Percentiles rank a stretch among this genome's conserved stretches.
phyloP scores from a whole-genome alignment of 2,113 vertebrate species.

The Tenrec ecaudatus region DNA sequence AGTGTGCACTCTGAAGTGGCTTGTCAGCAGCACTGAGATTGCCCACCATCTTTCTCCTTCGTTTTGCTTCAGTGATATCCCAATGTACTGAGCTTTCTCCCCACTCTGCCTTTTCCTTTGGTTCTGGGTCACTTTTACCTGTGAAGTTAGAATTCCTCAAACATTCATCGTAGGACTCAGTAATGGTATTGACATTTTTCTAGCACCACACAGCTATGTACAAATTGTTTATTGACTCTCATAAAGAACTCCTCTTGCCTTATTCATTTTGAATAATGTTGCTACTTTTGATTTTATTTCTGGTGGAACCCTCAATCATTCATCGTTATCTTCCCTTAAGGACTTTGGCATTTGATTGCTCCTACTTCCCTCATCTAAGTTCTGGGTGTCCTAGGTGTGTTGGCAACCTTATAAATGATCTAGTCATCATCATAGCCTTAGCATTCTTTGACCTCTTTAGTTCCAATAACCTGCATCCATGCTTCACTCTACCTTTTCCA shows the following conservation, averaged over 20 bases:
- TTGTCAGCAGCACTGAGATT: background rate
- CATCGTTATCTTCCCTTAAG: background rate
- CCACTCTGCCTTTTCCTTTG: background rate
- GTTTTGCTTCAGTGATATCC: background rate
- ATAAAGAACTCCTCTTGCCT: background rate
- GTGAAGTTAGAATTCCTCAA: background rate
- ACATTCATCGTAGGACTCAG: background rate
- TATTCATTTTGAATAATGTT: too few relatives aligned
- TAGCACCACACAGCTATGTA: background rate
- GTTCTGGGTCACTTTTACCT: slow-evolving; percentile 9
- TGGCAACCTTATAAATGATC: background rate
- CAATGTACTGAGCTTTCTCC: background rate
- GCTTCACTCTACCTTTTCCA: background rate
- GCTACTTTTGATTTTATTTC: too few relatives aligned
- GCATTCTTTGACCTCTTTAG: background rate
- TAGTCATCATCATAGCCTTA: background rate
- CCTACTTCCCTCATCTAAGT: background rate
- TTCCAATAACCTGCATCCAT: background rate
- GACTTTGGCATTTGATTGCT: background rate
- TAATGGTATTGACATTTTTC: background rate
- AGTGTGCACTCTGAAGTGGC: background rate
- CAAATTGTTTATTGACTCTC: background rate
- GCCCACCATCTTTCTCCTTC: background rate
- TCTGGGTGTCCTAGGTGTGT: background rate
- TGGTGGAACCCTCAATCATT: background rate